A percentile compares a stretch with the other conserved stretches of the same genome.
These are phyloP conservation scores for Pundamilia nyererei DNA, from an alignment of 2,113 vertebrate species.

Conservation along the genomic window DNA sequence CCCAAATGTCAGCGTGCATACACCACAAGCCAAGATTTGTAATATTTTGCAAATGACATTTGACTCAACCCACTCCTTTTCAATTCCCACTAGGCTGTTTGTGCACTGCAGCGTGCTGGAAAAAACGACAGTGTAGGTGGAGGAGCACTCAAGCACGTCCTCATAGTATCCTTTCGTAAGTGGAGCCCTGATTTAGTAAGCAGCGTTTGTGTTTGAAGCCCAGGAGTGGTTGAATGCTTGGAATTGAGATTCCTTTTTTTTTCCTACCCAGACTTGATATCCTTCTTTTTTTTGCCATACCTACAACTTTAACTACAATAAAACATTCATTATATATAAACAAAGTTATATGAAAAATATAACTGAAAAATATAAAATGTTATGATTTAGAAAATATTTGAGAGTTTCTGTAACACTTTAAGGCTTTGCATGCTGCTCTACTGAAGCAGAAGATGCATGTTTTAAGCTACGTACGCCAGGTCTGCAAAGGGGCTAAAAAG, in stretches of 20 bases:
- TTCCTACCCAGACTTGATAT: neutral
- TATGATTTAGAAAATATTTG: neutral
- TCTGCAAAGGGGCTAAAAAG: neutral
- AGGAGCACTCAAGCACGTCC: constrained; percentile 12
- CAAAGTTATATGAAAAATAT: neutral
- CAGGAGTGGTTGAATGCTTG: neutral
- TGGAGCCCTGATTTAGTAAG: neutral
- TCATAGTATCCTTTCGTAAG: constrained; percentile 16
- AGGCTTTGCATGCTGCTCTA: neutral
- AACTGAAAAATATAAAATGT: neutral
- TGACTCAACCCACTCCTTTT: constrained; percentile 5
- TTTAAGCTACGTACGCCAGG: neutral
- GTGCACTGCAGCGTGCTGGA: constrained; percentile 3
- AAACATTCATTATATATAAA: neutral
- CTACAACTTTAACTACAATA: neutral
- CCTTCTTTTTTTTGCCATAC: neutral
- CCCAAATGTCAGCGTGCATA: constrained; percentile 32
- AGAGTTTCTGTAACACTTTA: neutral
- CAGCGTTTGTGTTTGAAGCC: neutral
- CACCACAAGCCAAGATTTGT: constrained; percentile 7
- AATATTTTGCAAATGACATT: constrained; percentile 38
- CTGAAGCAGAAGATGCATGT: neutral
- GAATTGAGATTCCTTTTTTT: neutral
- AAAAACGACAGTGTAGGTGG: constrained; percentile 8
- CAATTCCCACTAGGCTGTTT: constrained; percentile 22